Conservation (phyloP, 2,113 vertebrate species). For the Ranitomeya imitator region DNA sequence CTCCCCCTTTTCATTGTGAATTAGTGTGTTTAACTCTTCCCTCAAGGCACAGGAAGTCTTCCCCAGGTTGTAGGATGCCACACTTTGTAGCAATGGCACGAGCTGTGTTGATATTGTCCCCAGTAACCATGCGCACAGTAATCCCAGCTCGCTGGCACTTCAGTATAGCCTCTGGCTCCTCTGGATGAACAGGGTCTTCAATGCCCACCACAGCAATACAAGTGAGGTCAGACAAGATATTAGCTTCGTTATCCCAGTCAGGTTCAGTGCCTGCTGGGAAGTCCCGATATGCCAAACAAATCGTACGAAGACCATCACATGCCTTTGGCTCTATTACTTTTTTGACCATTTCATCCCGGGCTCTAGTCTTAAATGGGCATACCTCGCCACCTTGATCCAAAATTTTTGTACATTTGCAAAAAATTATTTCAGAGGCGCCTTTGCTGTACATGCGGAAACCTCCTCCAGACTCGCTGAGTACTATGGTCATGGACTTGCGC, state of each 20-base stretch:
- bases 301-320: constrained; percentile 89
- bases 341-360: constrained; percentile 90
- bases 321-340: constrained; percentile 97
- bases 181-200: constrained; percentile 92
- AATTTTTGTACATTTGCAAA: constrained; percentile 91
- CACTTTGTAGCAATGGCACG: constrained; percentile 96
- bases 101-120: constrained; percentile 97
- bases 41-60: constrained; percentile 93
- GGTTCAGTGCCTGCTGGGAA: constrained; percentile 79
- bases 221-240: constrained; percentile 86
- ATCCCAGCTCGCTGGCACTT: constrained; percentile 94
- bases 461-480: constrained; percentile 79
- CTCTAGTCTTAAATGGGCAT: constrained; percentile 82
- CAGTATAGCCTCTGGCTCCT: constrained; percentile 90
- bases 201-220: constrained; percentile 93
- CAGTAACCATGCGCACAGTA: constrained; percentile 96
- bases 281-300: constrained; percentile 91
- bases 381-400: constrained; percentile 80
- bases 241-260: constrained; percentile 85
- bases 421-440: constrained; percentile 92
- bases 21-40: constrained; percentile 94
- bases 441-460: constrained; percentile 98
- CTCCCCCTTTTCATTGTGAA: constrained; percentile 96
- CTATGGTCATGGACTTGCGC: constrained; percentile 97
- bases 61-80: constrained; percentile 87